Base-by-base conservation (phyloP, 1,140 invertebrate species). In the Xylocopa sonorina region DNA sequence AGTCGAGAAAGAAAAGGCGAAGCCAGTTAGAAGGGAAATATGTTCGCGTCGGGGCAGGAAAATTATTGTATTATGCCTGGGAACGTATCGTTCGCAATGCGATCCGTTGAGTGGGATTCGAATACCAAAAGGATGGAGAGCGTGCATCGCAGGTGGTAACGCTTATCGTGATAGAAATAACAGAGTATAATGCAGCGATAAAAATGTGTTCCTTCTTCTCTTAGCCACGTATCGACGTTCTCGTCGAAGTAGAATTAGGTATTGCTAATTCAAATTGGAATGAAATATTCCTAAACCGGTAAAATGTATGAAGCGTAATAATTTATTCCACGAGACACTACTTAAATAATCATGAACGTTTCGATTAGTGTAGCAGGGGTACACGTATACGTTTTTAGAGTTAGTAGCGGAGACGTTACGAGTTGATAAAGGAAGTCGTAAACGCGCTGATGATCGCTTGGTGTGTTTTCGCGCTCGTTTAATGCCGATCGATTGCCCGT, bases 11-110 rank as follows among this genome's bases (percentile, higher is more conserved):
- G 72, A 58, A 71, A 55, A 29, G n/a, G 34, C 21, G 46, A 80
- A 74, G 14, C 24, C n/a, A 21, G 3, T 18, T 27, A n/a, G 34
- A 75, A 46, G 66, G 73, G 67, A 63, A 38, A 75, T 74, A 71
- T 68, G 32, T 63, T 51, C 43, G 43, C 29, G 48, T 60, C 60
- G 38, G 27, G 32, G 34, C 38, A 14, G n/a, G 32, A 43, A 83
- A 74, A 79, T 79, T 63, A 79, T 79, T 72, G 50, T 48, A 74
- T 55, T 66, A 32, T n/a, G 21, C 12, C 34, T 27, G 62, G 51
- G n/a, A 55, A 60, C 41, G 9, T 63, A 64, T 67, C n/a, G 32
- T 32, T 16, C 46, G 18, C 14, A 24, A 62, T 72, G 53, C 68
- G 24, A 57, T 27, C 32, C 67, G 21, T 32, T 18, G 57, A 41